Base-by-base conservation (phyloP, 2,888 invertebrate species). In the Branchellion lobata region DNA sequence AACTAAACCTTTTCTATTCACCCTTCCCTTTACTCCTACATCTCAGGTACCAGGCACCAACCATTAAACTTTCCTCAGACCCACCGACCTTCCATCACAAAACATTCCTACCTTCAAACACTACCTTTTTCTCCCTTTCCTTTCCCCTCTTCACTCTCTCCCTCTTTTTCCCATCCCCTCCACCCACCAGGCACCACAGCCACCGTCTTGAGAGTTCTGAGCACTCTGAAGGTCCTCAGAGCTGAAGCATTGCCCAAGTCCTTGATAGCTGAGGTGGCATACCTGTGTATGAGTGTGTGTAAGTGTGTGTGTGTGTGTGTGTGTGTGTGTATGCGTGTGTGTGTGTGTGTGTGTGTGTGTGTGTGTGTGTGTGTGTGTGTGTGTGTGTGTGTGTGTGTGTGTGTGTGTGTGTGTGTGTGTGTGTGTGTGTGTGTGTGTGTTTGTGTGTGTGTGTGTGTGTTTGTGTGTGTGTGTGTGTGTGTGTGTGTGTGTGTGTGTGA, bases 121-220 rank as follows among this genome's bases (percentile, higher is more conserved):
- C n/a, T n/a, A n/a, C n/a, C n/a, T n/a, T n/a, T n/a, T n/a, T n/a
- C n/a, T n/a, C n/a, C n/a, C n/a, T n/a, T n/a, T n/a, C n/a, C n/a
- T n/a, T n/a, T n/a, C n/a, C n/a, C n/a, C n/a, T n/a, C n/a, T n/a
- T n/a, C n/a, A n/a, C n/a, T n/a, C n/a, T n/a, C n/a, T n/a, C n/a
- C n/a, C n/a, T n/a, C n/a, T n/a, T n/a, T n/a, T n/a, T n/a, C n/a
- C 40, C 40, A 40, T 40, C 40, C 40, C 24, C n/a, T 5, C 21
- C 61, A 57, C 81, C 91, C 92, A 96, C 97, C 97, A 91, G 98
- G 97, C 90, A 98, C 92, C 90, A 98, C 97, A 90, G 98, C 96
- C 90, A 98, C 97, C 89, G 98, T 98, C 92, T 98, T 98, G 90
- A 98, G 92, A 89, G 97, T 97, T 92, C 97, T 92, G 89, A 98